These are phyloP conservation scores for Globicephala melas DNA, from an alignment of 2,113 vertebrate genomes.

Conservation along the genomic window DNA sequence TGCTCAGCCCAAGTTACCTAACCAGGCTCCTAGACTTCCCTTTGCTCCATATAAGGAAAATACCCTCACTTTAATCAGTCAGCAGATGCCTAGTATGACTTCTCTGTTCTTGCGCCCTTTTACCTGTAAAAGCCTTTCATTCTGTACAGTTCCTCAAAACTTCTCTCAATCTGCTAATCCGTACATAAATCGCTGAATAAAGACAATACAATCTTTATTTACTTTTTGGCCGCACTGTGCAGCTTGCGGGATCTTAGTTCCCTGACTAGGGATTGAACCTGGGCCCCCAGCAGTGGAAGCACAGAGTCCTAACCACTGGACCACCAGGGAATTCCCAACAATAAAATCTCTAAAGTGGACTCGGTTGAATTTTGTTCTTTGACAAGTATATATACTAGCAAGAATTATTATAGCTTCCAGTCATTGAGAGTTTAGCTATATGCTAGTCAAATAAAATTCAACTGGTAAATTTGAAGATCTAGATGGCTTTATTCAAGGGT, in stretches of 20 bases:
- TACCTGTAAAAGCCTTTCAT: neutral
- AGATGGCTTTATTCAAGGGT: neutral
- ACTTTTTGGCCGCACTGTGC: neutral
- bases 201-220: too few relatives aligned
- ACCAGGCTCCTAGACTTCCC: neutral
- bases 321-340: neutral
- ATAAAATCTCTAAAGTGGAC: neutral
- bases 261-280: neutral
- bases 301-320: neutral
- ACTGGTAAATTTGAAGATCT: neutral
- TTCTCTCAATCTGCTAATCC: neutral
- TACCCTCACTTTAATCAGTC: neutral
- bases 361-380: neutral
- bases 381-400: neutral
- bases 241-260: neutral
- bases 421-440: neutral
- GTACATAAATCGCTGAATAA: too few relatives aligned
- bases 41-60: neutral
- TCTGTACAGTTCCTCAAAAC: neutral
- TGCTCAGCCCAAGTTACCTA: neutral
- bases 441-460: too few relatives aligned
- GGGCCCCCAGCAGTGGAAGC: neutral
- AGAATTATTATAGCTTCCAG: neutral
- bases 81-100: neutral
- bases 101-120: neutral